These are phyloP conservation scores for Paramormyrops hopkinsi DNA, from an alignment of 2,797 vertebrate genomes.

Conservation along the genomic window DNA sequence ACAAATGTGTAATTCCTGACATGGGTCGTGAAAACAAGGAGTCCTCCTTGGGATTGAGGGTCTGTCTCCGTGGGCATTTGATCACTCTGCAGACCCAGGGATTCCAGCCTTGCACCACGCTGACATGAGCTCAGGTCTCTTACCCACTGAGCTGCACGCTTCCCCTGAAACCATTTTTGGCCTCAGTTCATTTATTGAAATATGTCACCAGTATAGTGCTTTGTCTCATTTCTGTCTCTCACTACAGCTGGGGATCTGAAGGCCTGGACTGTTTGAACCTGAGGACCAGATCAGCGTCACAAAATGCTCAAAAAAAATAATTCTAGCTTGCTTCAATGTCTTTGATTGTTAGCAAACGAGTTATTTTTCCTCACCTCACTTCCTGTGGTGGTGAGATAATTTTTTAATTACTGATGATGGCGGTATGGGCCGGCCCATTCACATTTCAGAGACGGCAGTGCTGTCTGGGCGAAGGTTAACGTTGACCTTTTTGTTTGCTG, in stretches of 20 bases:
- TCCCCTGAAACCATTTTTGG: neutral
- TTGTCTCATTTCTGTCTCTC: neutral
- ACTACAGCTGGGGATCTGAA: neutral
- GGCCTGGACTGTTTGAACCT: neutral
- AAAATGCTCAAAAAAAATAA: neutral
- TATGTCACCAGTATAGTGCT: neutral
- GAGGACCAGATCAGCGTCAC: neutral
- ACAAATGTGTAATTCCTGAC: neutral
- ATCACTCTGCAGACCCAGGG: neutral
- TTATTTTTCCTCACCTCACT: conserved; percentile 40
- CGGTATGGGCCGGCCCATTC: conserved; percentile 37
- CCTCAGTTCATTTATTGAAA: neutral
- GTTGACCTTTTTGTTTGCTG: conserved; percentile 44
- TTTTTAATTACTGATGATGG: conserved; percentile 41
- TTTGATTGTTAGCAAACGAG: conserved; percentile 30
- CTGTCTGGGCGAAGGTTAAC: conserved; percentile 51
- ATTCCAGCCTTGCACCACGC: neutral
- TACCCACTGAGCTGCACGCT: neutral
- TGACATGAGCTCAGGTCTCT: neutral
- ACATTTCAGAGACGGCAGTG: conserved; percentile 39
- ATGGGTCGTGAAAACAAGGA: neutral
- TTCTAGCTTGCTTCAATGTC: conserved; percentile 14
- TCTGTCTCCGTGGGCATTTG: neutral
- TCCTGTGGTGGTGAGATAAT: conserved; percentile 36
- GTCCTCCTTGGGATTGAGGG: neutral